phyloP scores from a whole-genome alignment of 1,140 invertebrate genomes.

The Ooceraea biroi region DNA sequence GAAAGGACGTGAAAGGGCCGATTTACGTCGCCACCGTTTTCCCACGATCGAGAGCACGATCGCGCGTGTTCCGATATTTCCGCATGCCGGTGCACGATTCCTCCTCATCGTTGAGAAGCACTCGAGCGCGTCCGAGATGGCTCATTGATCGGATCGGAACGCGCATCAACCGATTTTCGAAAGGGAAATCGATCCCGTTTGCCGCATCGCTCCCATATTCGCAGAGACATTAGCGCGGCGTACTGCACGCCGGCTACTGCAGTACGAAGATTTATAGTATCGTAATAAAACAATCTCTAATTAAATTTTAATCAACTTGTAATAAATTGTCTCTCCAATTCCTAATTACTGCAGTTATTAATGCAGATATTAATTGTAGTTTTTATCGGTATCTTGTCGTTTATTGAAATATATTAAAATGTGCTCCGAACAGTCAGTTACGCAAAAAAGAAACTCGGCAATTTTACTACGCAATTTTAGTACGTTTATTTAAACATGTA shows the following conservation, averaged over 20 bases:
- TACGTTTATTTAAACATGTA: background rate
- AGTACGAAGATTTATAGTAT: no score
- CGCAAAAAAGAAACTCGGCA: no score
- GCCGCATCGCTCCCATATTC: background rate
- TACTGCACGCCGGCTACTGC: no score
- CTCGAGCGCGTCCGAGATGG: background rate
- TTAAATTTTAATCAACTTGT: no score
- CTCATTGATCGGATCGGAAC: conserved; percentile 6
- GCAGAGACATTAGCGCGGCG: background rate
- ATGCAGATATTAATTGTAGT: no score
- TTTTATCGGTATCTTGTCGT: no score
- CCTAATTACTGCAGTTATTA: no score
- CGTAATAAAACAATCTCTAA: no score
- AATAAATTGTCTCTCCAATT: no score
- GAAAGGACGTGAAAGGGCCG: conserved; percentile 16
- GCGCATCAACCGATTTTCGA: background rate
- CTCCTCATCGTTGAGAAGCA: conserved; percentile 8
- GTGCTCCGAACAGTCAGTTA: no score
- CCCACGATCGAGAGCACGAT: background rate
- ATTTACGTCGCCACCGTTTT: background rate
- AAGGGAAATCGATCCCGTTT: background rate
- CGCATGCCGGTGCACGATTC: conserved; percentile 11
- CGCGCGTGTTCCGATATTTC: conserved; percentile 2
- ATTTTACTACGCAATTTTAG: background rate
- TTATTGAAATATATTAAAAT: no score